Conservation (phyloP, 2,797 vertebrate genomes). For the Micromesistius poutassou region DNA sequence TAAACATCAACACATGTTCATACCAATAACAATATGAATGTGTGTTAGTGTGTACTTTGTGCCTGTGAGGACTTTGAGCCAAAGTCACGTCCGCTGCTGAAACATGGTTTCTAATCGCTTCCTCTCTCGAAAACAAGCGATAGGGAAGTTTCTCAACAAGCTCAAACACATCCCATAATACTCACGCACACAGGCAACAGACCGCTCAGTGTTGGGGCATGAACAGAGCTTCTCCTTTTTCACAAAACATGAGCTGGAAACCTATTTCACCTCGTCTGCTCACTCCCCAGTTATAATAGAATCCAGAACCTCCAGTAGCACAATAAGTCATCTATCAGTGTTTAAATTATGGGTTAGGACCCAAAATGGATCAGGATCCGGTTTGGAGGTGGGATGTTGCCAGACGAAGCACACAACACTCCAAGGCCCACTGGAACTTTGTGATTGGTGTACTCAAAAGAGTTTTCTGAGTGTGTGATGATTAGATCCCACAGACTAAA, state of each 20-base stretch:
- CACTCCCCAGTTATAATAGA: not conserved
- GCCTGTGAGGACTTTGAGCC: not conserved
- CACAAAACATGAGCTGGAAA: not conserved
- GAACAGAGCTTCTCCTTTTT: not conserved
- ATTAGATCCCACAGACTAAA: not conserved
- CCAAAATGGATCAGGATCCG: not conserved
- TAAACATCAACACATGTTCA: not conserved
- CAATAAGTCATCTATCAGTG: not conserved
- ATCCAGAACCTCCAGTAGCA: not conserved
- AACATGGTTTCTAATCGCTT: not conserved
- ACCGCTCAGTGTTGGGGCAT: not conserved
- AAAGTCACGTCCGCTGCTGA: not conserved
- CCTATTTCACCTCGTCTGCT: not conserved
- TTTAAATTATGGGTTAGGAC: not conserved
- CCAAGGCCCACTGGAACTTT: not conserved
- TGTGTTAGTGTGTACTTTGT: not conserved
- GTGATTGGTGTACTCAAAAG: not conserved
- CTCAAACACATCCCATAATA: not conserved
- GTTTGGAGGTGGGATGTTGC: not conserved
- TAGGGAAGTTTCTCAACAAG: conserved; percentile 2
- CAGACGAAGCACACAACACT: not conserved
- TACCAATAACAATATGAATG: not conserved
- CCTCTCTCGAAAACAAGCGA: not conserved
- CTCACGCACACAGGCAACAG: not conserved
- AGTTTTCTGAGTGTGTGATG: not conserved